A percentile compares a stretch with the other conserved stretches of the same genome.
Evolutionary conservation across 2,888 invertebrate genomes (phyloP).

Genomic region (Tipula unca): DNA sequence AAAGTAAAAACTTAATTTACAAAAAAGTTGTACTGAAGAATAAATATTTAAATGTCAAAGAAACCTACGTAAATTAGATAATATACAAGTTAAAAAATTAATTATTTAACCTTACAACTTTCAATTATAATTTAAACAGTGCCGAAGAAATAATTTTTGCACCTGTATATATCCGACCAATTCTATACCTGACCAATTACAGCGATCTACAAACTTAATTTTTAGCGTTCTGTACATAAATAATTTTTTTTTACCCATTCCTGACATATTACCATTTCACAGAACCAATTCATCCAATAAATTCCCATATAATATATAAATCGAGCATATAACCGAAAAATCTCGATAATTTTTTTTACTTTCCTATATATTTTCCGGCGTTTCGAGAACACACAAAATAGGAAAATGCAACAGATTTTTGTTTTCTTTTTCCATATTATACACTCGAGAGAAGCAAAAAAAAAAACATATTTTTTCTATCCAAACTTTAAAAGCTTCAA

Average conservation of each 20-base stretch:
- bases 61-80: too few relatives aligned
- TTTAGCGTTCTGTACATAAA: too few relatives aligned
- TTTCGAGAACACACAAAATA: background rate
- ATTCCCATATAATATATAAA: background rate
- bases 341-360: background rate
- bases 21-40: too few relatives aligned
- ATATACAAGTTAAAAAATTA: too few relatives aligned
- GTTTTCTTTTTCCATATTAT: background rate
- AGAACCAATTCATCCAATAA: background rate
- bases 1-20: too few relatives aligned
- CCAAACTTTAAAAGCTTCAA: constrained; percentile 8
- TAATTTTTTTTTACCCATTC: background rate
- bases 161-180: too few relatives aligned
- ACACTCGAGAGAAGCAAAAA: background rate
- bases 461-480: constrained; percentile 2
- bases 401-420: background rate
- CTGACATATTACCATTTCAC: background rate
- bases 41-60: too few relatives aligned
- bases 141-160: too few relatives aligned
- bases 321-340: background rate
- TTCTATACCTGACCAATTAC: too few relatives aligned
- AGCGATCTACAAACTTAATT: too few relatives aligned
- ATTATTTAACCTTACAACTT: too few relatives aligned
- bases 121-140: too few relatives aligned
- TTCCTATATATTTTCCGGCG: background rate